Evolutionary conservation across 2,797 vertebrate genomes (phyloP).

Genomic region (Mallotus villosus): DNA sequence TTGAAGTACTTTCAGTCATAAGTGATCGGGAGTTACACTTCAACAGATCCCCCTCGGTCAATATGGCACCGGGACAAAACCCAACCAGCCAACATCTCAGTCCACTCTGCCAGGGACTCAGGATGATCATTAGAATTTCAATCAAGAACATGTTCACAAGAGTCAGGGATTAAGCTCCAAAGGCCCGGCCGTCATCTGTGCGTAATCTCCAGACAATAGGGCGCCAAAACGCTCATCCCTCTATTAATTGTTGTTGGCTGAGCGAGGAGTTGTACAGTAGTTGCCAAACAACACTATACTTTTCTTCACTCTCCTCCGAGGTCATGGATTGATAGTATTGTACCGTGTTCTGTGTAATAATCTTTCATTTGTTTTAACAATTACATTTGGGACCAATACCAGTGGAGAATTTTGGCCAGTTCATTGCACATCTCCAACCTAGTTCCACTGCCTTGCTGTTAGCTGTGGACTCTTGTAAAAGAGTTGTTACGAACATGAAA

Average conservation of each 20-base stretch:
- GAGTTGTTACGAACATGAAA: background rate
- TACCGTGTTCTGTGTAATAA: no score
- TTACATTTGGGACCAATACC: no score
- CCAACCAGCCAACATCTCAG: no score
- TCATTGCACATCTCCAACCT: background rate
- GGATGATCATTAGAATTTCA: background rate
- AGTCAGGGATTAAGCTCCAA: background rate
- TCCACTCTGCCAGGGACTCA: background rate
- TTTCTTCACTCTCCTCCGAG: no score
- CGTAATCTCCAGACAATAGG: background rate
- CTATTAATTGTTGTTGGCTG: background rate
- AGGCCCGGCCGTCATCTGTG: background rate
- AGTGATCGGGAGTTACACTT: no score
- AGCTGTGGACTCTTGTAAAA: background rate
- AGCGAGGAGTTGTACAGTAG: background rate
- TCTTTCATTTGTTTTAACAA: no score
- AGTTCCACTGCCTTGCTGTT: background rate
- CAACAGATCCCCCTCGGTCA: no score
- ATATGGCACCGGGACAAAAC: no score
- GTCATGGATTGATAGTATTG: no score
- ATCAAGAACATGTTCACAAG: background rate
- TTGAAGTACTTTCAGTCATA: no score
- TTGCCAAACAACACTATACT: background rate
- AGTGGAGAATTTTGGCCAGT: no score
- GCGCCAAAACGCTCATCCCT: constrained; percentile 2